Percentiles rank a stretch among this genome's conserved stretches.
Evolutionary conservation across 2,797 vertebrate species (phyloP).

Genomic region (Acridotheres tristis): DNA sequence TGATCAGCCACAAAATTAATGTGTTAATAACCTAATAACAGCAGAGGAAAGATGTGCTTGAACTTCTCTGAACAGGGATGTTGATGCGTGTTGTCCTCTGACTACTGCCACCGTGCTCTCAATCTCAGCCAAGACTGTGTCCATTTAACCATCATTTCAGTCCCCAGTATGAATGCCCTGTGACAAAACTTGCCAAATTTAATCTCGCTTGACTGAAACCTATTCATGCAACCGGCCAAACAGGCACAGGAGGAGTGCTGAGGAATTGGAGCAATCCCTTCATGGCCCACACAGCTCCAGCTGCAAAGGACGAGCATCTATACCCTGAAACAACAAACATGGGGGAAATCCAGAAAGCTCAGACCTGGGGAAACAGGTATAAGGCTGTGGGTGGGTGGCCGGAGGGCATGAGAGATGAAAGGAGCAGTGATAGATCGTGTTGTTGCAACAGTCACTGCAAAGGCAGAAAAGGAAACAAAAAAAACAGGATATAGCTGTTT

Average conservation of each 20-base stretch:
- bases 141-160: not conserved
- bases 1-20: not conserved
- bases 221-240: not conserved
- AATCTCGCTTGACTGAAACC: not conserved
- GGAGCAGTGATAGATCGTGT: constrained; percentile 31
- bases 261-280: not conserved
- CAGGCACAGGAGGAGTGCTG: not conserved
- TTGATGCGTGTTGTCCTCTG: not conserved
- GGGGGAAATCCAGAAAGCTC: not conserved
- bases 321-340: not conserved
- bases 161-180: not conserved
- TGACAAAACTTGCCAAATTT: not conserved
- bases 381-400: not conserved
- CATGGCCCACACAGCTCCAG: not conserved
- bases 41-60: not conserved
- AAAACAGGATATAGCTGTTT: constrained; percentile 49
- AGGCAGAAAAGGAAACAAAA: constrained; percentile 54
- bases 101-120: rapidly evolving
- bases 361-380: not conserved
- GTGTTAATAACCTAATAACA: not conserved
- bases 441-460: constrained; percentile 50
- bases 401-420: constrained; percentile 3
- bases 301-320: not conserved
- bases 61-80: not conserved
- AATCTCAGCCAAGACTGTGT: not conserved